Base-by-base conservation (phyloP, 2,113 vertebrate genomes). In the Rhegmatorhina hoffmannsi region DNA sequence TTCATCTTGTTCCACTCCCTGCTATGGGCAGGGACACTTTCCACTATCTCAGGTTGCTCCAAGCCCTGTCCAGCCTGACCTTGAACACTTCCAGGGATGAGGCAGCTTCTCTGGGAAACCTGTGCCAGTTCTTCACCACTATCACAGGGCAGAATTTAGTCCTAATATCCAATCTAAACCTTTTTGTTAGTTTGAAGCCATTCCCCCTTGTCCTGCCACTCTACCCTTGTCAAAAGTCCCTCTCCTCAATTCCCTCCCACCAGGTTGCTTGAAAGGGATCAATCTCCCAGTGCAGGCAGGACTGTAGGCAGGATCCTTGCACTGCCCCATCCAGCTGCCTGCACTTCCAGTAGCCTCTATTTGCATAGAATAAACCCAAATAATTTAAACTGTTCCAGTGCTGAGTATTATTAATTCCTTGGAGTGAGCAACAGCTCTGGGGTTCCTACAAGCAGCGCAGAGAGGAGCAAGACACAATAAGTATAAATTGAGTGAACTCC, bases 401-500 rank as follows among this genome's bases (percentile, higher is more conserved):
- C 79, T 0, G 31, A 49, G 53, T 29, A 19, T n/a, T 77, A 31
- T 56, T 2, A 47, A 63, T 90, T 67, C 88, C 87, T 77, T 9
- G 3, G 91, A 58, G 73, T 23, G 59, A 84, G 17, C 0, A 49
- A 53, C 70, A 74, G 77, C 91, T 56, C 95, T 59, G 82, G 78
- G 75, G 75, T 40, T 67, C 82, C 78, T 84, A n/a, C n/a, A 2
- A 74, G 91, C 58, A 7, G 78, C 1, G 31, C 69, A 9, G 84
- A 67, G 87, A 87, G 62, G 66, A 87, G 62, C 43, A 67, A 56
- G 87, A 63, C 78, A 74, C 82, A 88, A n/a, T 91, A 89, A 79
- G 59, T 83, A 80, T 47, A 91, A 91, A 92, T 83, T 25, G 89
- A 96, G 70, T 34, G 82, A 95, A 18, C 90, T 87, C 78, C 84